Conservation (phyloP, 2,113 vertebrate species). For the Ctenodactylus gundi region DNA sequence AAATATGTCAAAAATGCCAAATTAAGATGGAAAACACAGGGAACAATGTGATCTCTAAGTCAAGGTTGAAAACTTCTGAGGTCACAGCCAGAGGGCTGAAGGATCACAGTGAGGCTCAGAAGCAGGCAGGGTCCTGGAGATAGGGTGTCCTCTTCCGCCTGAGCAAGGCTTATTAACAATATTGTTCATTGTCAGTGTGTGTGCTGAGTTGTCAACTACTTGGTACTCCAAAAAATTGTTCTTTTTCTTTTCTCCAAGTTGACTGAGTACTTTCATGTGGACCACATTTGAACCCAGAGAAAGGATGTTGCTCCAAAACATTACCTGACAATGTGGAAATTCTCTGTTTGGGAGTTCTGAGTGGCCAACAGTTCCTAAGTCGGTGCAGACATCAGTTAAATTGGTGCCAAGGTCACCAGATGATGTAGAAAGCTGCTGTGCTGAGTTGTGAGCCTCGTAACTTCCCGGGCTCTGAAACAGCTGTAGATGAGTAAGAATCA, state of each 20-base stretch:
- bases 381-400: background rate
- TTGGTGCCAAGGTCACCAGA: background rate
- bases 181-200: background rate
- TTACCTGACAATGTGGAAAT: conserved; percentile 32
- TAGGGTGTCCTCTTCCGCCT: background rate
- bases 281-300: conserved; percentile 3
- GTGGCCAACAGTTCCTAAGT: background rate
- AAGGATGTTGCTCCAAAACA: background rate
- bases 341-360: conserved; percentile 16
- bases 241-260: background rate
- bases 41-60: background rate
- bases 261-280: background rate
- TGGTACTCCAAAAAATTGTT: background rate
- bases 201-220: background rate
- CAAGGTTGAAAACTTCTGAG: background rate
- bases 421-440: background rate
- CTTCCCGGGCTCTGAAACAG: background rate
- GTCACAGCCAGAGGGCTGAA: background rate
- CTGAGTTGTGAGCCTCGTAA: background rate
- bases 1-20: background rate
- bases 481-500: background rate
- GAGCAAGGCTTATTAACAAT: background rate
- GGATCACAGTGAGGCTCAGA: background rate
- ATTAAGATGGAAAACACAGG: background rate
- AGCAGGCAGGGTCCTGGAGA: background rate